Evolutionary conservation across 1,140 invertebrate species (phyloP).

Genomic region (Dreissena polymorpha): DNA sequence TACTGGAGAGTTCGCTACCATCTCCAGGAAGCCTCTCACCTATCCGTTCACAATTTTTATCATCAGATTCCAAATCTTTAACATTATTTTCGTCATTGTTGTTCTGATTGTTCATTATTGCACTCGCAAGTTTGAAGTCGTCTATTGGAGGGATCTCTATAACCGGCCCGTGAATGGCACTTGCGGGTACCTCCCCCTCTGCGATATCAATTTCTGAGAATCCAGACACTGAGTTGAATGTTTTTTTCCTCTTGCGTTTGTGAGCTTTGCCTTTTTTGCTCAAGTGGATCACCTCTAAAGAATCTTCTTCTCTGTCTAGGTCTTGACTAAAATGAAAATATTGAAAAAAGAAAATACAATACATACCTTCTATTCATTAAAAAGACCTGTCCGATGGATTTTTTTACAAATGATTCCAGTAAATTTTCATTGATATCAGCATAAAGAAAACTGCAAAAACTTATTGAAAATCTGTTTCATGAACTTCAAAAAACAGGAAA

Average conservation of each 20-base stretch:
- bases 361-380: too few relatives aligned
- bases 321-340: too few relatives aligned
- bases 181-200: background rate
- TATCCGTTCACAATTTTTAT: too few relatives aligned
- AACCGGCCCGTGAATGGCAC: slow-evolving; percentile 4
- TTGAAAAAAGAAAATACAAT: too few relatives aligned
- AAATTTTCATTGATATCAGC: too few relatives aligned
- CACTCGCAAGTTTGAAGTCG: slow-evolving; percentile 28
- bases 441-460: too few relatives aligned
- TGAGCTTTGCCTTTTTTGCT: slow-evolving; percentile 43
- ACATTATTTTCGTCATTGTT: slow-evolving; percentile 25
- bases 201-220: slow-evolving; percentile 23
- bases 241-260: slow-evolving; percentile 39
- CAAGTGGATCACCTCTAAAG: slow-evolving; percentile 31
- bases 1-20: background rate
- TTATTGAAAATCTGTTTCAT: too few relatives aligned
- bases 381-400: too few relatives aligned
- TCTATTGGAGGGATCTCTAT: slow-evolving; percentile 47
- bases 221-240: slow-evolving; percentile 30
- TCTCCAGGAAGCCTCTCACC: background rate
- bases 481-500: too few relatives aligned
- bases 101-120: slow-evolving; percentile 48
- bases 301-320: too few relatives aligned
- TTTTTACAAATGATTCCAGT: too few relatives aligned
- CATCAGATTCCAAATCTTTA: background rate